These are phyloP conservation scores for Phyllopteryx taeniolatus DNA, from an alignment of 2,113 vertebrate genomes.

Conservation along the genomic window DNA sequence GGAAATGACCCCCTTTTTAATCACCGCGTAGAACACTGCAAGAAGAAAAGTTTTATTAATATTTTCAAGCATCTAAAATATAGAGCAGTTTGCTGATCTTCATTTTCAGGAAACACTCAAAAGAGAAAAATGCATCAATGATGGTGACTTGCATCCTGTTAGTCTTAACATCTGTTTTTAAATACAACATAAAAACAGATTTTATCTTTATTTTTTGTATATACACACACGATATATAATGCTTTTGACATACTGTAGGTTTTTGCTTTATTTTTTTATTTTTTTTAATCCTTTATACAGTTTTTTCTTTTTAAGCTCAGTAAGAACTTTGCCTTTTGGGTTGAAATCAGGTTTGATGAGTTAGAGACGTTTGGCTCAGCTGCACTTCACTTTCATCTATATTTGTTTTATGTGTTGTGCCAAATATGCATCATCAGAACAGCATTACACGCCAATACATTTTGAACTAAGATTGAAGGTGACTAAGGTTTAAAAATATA, in stretches of 20 bases:
- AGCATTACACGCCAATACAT: background rate
- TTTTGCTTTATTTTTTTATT: background rate
- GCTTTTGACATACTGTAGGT: background rate
- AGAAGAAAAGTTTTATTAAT: background rate
- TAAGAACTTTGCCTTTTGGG: background rate
- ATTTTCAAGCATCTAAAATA: conserved; percentile 1
- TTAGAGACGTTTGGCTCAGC: background rate
- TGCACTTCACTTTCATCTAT: conserved; percentile 6
- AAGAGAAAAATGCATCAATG: background rate
- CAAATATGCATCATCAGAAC: conserved; percentile 20
- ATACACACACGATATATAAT: background rate
- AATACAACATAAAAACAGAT: background rate
- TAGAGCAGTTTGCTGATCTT: conserved; percentile 5
- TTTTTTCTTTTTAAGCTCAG: background rate
- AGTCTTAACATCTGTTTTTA: background rate
- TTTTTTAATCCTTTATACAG: background rate
- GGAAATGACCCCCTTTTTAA: conserved; percentile 27
- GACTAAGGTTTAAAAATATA: background rate
- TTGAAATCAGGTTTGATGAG: background rate
- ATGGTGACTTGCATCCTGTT: background rate
- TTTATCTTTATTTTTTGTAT: background rate
- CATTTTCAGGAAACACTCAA: conserved; percentile 35
- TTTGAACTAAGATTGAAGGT: background rate
- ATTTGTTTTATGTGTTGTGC: conserved; percentile 7
- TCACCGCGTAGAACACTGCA: background rate